These are phyloP conservation scores for Andrena dorsata DNA, from an alignment of 2,888 invertebrate genomes.

Conservation along the genomic window DNA sequence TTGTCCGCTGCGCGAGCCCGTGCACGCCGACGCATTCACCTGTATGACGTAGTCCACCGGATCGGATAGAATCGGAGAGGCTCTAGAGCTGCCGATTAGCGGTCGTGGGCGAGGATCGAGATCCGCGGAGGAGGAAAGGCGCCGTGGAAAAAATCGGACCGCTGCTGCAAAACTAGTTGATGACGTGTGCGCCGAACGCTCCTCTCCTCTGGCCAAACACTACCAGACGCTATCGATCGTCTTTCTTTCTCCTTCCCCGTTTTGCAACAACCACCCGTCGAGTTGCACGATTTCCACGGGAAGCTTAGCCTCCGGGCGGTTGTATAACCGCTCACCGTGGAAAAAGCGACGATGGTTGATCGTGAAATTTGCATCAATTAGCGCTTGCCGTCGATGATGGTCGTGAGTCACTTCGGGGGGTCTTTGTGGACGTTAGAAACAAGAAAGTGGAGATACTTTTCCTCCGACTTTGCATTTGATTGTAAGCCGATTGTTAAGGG, in stretches of 20 bases:
- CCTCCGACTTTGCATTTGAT: too few relatives aligned
- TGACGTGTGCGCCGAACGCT: conserved; percentile 62
- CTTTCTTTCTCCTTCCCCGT: neutral
- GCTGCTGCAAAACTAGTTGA: conserved; percentile 70
- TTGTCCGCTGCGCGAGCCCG: conserved; percentile 68
- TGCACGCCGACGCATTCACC: conserved; percentile 81
- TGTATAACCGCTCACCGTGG: neutral
- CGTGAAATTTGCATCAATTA: conserved; percentile 32
- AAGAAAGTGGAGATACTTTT: too few relatives aligned
- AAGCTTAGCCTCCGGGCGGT: too few relatives aligned
- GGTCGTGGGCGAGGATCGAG: conserved; percentile 76
- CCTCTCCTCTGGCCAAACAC: conserved; percentile 18
- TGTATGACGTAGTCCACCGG: conserved; percentile 82
- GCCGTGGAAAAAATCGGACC: conserved; percentile 65
- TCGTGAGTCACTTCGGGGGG: neutral
- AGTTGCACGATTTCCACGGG: too few relatives aligned
- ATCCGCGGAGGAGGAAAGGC: conserved; percentile 78
- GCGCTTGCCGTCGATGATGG: neutral
- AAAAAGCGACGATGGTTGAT: neutral
- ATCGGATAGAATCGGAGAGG: conserved; percentile 74
- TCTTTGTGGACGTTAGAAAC: too few relatives aligned
- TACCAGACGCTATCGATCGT: neutral
- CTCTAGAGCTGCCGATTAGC: conserved; percentile 67
- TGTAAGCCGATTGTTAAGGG: too few relatives aligned
- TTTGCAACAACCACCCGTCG: neutral